These are phyloP conservation scores for Illadopsis cleaveri DNA, from an alignment of 2,113 vertebrate genomes.

Conservation along the genomic window DNA sequence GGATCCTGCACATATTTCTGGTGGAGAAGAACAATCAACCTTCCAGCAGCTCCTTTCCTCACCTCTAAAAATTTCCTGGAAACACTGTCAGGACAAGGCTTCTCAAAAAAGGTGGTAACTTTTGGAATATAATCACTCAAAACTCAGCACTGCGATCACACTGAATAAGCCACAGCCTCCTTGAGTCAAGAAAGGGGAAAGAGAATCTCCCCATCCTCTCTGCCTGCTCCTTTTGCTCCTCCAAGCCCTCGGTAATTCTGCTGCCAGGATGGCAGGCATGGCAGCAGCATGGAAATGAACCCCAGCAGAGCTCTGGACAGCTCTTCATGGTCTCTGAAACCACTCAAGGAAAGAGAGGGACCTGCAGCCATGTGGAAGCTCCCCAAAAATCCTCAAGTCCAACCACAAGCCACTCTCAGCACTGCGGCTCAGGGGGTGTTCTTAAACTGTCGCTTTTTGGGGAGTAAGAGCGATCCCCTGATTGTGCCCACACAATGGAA, in stretches of 20 bases:
- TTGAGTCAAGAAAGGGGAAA: not conserved
- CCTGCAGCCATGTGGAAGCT: not conserved
- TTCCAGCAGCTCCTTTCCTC: not conserved
- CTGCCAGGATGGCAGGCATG: not conserved
- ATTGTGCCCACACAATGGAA: not conserved
- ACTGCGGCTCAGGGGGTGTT: fast-evolving
- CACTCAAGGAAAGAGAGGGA: not conserved
- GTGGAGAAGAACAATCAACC: not conserved
- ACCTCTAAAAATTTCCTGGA: not conserved
- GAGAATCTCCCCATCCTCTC: not conserved
- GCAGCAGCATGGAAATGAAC: not conserved
- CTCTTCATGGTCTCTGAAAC: fast-evolving
- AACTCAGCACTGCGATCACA: not conserved
- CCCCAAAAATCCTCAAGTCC: not conserved
- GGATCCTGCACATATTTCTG: not conserved
- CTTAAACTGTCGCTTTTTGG: not conserved
- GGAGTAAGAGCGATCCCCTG: not conserved
- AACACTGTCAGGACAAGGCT: not conserved
- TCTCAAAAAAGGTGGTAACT: not conserved
- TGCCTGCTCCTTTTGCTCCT: not conserved
- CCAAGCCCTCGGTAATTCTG: not conserved
- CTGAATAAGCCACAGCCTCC: too few species aligned
- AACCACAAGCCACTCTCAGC: fast-evolving
- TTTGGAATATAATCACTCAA: not conserved
- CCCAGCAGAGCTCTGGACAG: not conserved